phyloP scores from a whole-genome alignment of 2,888 invertebrate genomes.

The Pheosia tremula region DNA sequence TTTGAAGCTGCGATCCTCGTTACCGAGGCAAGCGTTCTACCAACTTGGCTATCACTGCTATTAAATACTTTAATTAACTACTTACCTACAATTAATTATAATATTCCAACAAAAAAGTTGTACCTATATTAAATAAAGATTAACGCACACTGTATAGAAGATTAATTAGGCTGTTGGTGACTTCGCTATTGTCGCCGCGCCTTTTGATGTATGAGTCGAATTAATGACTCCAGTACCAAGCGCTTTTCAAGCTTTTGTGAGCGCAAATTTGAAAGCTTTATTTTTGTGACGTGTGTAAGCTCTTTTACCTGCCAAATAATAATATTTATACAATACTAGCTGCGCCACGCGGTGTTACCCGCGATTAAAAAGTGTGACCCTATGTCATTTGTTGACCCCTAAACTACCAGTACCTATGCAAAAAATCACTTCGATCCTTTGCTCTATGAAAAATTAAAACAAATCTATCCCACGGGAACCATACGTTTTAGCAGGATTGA shows the following conservation, averaged over 20 bases:
- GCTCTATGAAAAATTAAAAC: too few relatives aligned
- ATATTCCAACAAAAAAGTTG: background rate
- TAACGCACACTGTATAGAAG: constrained; percentile 12
- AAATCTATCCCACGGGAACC: too few relatives aligned
- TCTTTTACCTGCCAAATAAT: background rate
- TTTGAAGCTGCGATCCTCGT: too few relatives aligned
- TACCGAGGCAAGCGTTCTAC: too few relatives aligned
- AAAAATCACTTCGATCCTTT: too few relatives aligned
- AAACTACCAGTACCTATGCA: too few relatives aligned
- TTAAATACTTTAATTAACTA: too few relatives aligned
- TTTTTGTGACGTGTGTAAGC: background rate
- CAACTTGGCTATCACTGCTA: background rate
- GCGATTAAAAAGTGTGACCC: too few relatives aligned
- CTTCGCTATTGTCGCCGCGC: constrained; percentile 14
- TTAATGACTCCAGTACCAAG: constrained; percentile 23
- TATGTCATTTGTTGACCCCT: too few relatives aligned
- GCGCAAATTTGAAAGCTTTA: background rate
- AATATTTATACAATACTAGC: too few relatives aligned
- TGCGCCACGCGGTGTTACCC: too few relatives aligned
- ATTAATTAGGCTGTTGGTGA: constrained; percentile 23
- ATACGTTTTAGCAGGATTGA: too few relatives aligned
- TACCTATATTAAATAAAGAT: background rate
- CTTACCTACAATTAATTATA: background rate
- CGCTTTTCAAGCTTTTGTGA: constrained; percentile 21
- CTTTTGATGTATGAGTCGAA: constrained; percentile 21